Conservation (phyloP, 2,797 vertebrate species). For the Rhinatrema bivittatum region DNA sequence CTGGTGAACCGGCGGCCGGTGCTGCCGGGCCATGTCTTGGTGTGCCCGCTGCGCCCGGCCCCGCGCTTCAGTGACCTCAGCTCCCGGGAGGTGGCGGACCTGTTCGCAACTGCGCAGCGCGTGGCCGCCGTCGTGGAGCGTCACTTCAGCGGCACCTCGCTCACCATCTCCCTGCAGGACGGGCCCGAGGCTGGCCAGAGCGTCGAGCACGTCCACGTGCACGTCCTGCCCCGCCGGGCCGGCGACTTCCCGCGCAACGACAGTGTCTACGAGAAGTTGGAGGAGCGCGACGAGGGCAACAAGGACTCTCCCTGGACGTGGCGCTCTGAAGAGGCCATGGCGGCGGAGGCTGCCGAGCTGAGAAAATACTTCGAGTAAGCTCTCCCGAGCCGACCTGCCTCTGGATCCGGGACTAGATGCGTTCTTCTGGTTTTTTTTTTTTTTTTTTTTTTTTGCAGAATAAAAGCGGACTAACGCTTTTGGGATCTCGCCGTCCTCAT, state of each 20-base stretch:
- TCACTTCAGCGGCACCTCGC: constrained; percentile 72
- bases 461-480: no score
- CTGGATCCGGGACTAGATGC: no score
- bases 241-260: constrained; percentile 61
- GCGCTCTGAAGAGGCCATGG: constrained; percentile 62
- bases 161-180: constrained; percentile 82
- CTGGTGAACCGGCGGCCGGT: constrained; percentile 72
- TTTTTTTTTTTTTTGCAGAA: no score
- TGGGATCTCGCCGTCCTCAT: no score
- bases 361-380: constrained; percentile 30
- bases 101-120: constrained; percentile 66
- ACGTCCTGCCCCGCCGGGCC: constrained; percentile 52
- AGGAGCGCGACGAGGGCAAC: constrained; percentile 51
- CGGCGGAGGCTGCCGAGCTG: constrained; percentile 44
- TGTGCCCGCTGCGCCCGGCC: constrained; percentile 74
- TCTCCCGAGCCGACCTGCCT: not conserved
- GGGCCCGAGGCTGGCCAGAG: constrained; percentile 15
- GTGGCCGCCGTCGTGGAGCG: constrained; percentile 71
- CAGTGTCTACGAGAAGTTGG: constrained; percentile 55
- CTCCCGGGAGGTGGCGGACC: constrained; percentile 73
- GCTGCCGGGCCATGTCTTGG: constrained; percentile 73
- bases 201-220: constrained; percentile 57
- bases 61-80: constrained; percentile 76
- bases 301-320: constrained; percentile 40
- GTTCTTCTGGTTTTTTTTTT: no score